phyloP scores from a whole-genome alignment of 2,797 vertebrate species.

The Dendrocincla tyrannina region DNA sequence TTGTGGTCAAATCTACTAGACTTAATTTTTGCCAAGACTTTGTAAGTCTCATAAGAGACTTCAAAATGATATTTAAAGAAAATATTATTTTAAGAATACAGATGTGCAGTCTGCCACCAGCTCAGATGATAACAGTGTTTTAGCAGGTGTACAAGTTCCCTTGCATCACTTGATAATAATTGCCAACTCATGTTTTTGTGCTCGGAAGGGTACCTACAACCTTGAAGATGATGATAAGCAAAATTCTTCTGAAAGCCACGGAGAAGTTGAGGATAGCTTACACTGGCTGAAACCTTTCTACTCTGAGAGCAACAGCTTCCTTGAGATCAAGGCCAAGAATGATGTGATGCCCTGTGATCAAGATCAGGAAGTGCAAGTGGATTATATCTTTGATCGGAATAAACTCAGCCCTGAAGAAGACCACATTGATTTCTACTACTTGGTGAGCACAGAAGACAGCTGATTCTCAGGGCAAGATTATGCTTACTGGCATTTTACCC shows the following conservation, averaged over 20 bases:
- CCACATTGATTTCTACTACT: slow-evolving; percentile 65
- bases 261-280: background rate
- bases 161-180: background rate
- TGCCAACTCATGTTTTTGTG: background rate
- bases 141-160: background rate
- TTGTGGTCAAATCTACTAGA: background rate
- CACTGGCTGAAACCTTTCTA: slow-evolving; percentile 66
- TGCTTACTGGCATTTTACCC: background rate
- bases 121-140: background rate
- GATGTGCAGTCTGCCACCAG: background rate
- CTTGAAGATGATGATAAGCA: background rate
- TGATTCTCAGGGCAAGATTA: background rate
- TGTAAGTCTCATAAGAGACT: background rate
- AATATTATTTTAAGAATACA: background rate
- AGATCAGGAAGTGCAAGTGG: slow-evolving; percentile 56
- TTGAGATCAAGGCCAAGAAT: slow-evolving; percentile 33
- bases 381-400: slow-evolving; percentile 54
- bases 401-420: slow-evolving; percentile 45
- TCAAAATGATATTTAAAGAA: background rate
- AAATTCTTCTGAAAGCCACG: background rate
- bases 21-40: background rate
- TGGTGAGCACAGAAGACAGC: slow-evolving; percentile 50
- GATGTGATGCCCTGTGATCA: slow-evolving; percentile 41
- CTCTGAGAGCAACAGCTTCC: slow-evolving; percentile 64
- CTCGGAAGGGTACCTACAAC: slow-evolving; percentile 6